Conservation (phyloP, 2,113 vertebrate genomes). For the Myotis davidii region DNA sequence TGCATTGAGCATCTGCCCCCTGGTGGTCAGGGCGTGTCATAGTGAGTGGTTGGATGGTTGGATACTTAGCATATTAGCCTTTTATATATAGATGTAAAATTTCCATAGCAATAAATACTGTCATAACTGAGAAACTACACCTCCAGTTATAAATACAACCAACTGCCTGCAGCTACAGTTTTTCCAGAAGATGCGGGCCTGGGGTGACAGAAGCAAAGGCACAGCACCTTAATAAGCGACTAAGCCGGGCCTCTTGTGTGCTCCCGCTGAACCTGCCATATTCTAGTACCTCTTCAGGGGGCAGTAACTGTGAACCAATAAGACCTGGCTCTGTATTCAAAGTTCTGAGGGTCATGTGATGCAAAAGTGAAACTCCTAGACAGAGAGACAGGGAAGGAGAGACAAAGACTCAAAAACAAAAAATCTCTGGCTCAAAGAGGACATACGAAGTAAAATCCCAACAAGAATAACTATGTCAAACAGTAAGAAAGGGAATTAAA, state of each 20-base stretch:
- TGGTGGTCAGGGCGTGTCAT: too few relatives aligned
- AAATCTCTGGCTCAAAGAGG: not conserved
- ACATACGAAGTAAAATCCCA: not conserved
- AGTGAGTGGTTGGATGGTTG: too few relatives aligned
- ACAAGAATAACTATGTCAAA: not conserved
- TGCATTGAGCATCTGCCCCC: too few relatives aligned
- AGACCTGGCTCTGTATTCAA: not conserved
- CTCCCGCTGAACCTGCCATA: not conserved
- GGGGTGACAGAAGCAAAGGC: not conserved
- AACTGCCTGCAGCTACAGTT: not conserved
- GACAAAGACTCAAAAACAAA: not conserved
- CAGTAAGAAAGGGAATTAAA: slow-evolving; percentile 9
- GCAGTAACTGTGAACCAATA: not conserved
- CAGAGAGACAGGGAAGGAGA: not conserved
- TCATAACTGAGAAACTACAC: not conserved
- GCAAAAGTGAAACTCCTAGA: not conserved
- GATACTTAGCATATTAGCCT: too few relatives aligned
- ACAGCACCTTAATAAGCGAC: not conserved
- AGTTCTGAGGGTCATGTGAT: not conserved
- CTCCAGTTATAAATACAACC: not conserved
- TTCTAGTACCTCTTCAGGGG: not conserved
- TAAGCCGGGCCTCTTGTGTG: fast-evolving
- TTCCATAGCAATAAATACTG: not conserved
- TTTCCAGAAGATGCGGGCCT: not conserved
- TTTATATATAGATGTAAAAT: not conserved